A percentile compares a stretch with the other conserved stretches of the same genome.
Evolutionary conservation across 2,113 vertebrate genomes (phyloP).

Genomic region (Nycticryphes semicollaris): DNA sequence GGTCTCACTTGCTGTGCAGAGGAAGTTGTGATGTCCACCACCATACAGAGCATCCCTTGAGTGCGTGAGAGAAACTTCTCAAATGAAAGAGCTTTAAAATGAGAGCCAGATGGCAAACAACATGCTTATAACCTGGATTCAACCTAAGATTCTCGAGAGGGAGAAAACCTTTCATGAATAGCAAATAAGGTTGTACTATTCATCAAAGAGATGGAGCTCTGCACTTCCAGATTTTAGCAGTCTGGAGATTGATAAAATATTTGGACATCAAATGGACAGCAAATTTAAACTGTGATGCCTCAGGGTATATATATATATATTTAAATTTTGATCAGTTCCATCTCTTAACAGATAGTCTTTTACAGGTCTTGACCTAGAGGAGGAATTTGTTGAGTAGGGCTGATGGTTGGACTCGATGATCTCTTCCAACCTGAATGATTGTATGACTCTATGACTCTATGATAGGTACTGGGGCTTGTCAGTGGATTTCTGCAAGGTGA

Average conservation of each 20-base stretch:
- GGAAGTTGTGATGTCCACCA: no score
- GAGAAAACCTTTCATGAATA: background rate
- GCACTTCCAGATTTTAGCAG: background rate
- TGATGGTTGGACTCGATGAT: no score
- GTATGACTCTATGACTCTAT: no score
- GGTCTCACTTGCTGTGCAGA: background rate
- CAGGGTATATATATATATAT: no score
- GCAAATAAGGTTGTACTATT: background rate
- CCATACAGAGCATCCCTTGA: background rate
- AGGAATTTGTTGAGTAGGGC: no score
- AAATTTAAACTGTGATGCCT: background rate
- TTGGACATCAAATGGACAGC: background rate
- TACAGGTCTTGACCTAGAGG: background rate
- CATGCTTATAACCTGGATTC: background rate
- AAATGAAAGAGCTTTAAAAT: background rate
- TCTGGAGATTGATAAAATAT: background rate
- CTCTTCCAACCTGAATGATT: no score
- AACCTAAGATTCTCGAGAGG: background rate
- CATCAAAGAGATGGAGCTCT: background rate
- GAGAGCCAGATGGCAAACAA: background rate
- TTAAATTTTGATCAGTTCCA: background rate
- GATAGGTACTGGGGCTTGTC: background rate
- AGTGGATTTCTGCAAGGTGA: background rate
- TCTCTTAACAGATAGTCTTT: background rate
- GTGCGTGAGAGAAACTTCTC: accelerated